Evolutionary conservation across 1,140 invertebrate species (phyloP), one percentile per base, ranked within the genome.

Genomic region (Drosophila kepulauana): DNA sequence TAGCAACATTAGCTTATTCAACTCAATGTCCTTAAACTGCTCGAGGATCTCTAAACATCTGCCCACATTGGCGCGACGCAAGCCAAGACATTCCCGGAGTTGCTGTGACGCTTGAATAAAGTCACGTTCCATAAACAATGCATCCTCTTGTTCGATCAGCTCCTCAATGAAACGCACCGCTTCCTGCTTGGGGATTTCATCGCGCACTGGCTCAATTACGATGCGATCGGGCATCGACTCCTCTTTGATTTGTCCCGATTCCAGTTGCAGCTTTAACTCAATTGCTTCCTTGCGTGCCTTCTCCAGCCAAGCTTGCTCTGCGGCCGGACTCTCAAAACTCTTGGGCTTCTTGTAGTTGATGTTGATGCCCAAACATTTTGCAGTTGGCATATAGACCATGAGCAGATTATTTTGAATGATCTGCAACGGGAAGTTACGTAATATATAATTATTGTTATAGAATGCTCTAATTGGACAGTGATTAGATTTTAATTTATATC

Each of bases 1-100:
- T 79, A 97, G 95, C 28, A 98, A 92, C 96, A 98, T 97, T 2
- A 98, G 82, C 15, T 95, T 94, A 68, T 95, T 96, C 7, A 98
- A 91, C 11, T 96, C 93, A 48, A 97, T 90, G 8, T 94, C 94
- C 82, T 95, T 92, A 51, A 96, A 77, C 68, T 88, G 82, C 8
- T 95, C 94, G 49, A 96, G 92, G 1, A 95, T 81, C 38, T 94
- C 93, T 11, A 96, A 90, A 91, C 95, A 95, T 46, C 94, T 73
- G 25, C 96, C 95, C 1, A 94, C 94, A 88, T 97, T 94, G 1
- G 96, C 96, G 45, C 94, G 93, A 59, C 95, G 94, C 11, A 96
- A 81, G 25, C 94, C 94, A 11, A 97, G 88, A 75, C 94, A 95
- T 0, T 94, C 94, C 81, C 96, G 96, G 33, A 98, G 96, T 84